Percentiles rank a stretch among this genome's conserved stretches.
Conservation (phyloP, 2,888 invertebrate genomes). For the Drosophila basisetae region DNA sequence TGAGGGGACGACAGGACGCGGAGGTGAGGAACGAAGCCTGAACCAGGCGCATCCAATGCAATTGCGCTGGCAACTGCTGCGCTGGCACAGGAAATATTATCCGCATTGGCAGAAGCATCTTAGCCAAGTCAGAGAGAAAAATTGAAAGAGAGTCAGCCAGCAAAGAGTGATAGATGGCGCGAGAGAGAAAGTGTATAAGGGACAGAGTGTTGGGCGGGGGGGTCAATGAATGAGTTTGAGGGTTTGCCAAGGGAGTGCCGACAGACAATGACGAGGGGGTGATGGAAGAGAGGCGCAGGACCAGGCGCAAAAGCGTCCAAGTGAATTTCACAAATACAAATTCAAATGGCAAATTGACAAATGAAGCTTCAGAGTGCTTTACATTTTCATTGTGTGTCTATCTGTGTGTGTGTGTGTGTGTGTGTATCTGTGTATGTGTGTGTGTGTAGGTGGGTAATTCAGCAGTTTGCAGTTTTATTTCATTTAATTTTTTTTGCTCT, state of each 20-base stretch:
- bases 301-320: slow-evolving; percentile 76
- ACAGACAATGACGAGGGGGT: slow-evolving; percentile 2
- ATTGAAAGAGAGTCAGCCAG: slow-evolving; percentile 9
- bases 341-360: slow-evolving; percentile 80
- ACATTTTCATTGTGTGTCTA: slow-evolving; percentile 71
- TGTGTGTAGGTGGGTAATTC: slow-evolving; percentile 45
- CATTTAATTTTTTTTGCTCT: slow-evolving; percentile 2
- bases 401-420: slow-evolving; percentile 29
- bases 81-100: slow-evolving; percentile 80
- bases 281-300: slow-evolving; percentile 23
- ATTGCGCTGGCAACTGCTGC: slow-evolving; percentile 72
- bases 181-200: not conserved
- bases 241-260: slow-evolving; percentile 5
- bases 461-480: slow-evolving; percentile 39
- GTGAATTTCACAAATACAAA: slow-evolving; percentile 79
- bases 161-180: slow-evolving; percentile 1
- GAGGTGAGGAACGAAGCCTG: slow-evolving; percentile 1
- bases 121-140: slow-evolving; percentile 51
- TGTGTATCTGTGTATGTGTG: slow-evolving; percentile 5
- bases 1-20: not conserved
- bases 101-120: slow-evolving; percentile 76
- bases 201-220: not conserved
- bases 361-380: slow-evolving; percentile 79
- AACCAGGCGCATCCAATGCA: slow-evolving; percentile 35
- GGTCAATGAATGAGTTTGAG: slow-evolving; percentile 20